These are phyloP conservation scores for Tyria jacobaeae DNA, from an alignment of 2,888 invertebrate species.

Conservation along the genomic window DNA sequence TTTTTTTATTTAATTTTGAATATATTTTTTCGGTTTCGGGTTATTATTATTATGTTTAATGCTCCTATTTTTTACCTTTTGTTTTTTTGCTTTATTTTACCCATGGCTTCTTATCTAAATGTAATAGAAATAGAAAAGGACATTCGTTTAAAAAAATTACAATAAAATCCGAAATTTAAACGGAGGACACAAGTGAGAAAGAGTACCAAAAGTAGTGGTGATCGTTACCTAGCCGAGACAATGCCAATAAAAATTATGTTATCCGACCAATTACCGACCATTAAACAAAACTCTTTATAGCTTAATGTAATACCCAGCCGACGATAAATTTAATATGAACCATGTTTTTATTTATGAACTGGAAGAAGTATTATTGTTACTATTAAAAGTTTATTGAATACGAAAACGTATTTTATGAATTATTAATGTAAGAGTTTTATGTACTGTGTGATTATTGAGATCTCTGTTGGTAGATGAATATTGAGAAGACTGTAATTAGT, in stretches of 20 bases:
- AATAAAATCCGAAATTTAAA: background rate
- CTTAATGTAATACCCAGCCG: conserved; percentile 65
- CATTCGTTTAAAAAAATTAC: too few relatives aligned
- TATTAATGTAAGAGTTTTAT: conserved; percentile 31
- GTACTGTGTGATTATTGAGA: conserved; percentile 31
- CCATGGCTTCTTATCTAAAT: too few relatives aligned
- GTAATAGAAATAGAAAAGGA: background rate
- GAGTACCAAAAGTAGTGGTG: conserved; percentile 58
- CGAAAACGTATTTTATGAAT: conserved; percentile 40
- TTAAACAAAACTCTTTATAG: conserved; percentile 78
- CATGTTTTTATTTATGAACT: conserved; percentile 57
- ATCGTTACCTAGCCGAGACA: conserved; percentile 68
- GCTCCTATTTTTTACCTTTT: too few relatives aligned
- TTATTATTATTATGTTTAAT: too few relatives aligned
- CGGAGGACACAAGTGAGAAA: conserved; percentile 19
- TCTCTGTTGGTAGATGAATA: conserved; percentile 7
- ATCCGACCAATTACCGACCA: conserved; percentile 77
- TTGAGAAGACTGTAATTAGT: conserved; percentile 6
- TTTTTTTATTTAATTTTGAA: too few relatives aligned
- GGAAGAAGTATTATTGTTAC: conserved; percentile 48
- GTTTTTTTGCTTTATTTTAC: too few relatives aligned
- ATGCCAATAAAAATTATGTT: conserved; percentile 82
- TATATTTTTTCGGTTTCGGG: too few relatives aligned
- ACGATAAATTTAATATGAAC: conserved; percentile 59
- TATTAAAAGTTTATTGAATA: conserved; percentile 49